These are phyloP conservation scores for Zosterops hypoxanthus DNA, from an alignment of 2,113 vertebrate species.

Conservation along the genomic window DNA sequence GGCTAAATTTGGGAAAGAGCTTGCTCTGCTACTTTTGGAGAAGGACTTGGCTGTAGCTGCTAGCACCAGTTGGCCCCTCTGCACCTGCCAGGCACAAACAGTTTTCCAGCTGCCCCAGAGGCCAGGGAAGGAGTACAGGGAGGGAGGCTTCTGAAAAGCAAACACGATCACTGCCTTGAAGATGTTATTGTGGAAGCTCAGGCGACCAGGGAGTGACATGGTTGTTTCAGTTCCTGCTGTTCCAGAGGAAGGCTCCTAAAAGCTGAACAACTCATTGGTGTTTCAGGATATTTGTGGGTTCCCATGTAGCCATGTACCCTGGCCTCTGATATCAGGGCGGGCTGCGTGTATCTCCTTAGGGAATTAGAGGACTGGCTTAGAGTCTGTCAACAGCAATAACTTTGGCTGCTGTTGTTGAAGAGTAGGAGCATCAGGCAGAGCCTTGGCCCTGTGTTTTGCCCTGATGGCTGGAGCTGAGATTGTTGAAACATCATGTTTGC, in stretches of 20 bases:
- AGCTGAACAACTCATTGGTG: rapidly evolving
- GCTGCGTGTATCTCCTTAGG: rapidly evolving
- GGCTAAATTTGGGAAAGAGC: neutral
- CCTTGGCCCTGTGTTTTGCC: neutral
- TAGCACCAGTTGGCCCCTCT: neutral
- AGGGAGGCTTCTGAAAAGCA: neutral
- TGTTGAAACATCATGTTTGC: neutral
- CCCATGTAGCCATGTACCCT: neutral
- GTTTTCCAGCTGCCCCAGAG: neutral
- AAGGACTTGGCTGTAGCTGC: neutral
- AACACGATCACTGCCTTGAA: neutral
- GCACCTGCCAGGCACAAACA: neutral
- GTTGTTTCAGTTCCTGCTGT: neutral
- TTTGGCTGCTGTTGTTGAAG: neutral
- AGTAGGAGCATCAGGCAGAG: neutral
- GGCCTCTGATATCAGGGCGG: neutral
- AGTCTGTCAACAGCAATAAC: rapidly evolving
- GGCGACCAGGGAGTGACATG: rapidly evolving
- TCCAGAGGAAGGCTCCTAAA: neutral
- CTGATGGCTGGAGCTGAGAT: neutral
- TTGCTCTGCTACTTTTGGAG: neutral
- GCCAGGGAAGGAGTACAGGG: neutral
- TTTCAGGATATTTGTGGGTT: neutral
- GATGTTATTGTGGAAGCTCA: neutral
- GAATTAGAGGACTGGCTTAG: neutral